Base-by-base conservation (phyloP, 2,888 invertebrate genomes). In the Drosophila macrothrix region DNA sequence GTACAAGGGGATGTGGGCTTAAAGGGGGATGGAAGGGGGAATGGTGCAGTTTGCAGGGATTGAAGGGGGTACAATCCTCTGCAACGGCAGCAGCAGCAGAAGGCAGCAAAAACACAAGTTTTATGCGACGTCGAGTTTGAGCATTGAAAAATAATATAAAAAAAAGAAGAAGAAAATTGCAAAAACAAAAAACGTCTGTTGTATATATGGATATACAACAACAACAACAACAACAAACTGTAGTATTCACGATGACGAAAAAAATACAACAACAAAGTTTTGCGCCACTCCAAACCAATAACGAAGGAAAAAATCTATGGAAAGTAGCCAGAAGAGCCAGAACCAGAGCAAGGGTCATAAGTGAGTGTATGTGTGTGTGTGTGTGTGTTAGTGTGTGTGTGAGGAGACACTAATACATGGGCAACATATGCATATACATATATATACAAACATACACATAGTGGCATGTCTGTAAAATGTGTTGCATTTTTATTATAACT, bases 401-500 rank as follows among this genome's bases (percentile, higher is more conserved):
- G 54, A 39, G 22, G 28, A 49, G 28, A 49, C 46, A 68, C 67
- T 41, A 62, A 66, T 52, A 63, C 66, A 52, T 39, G 50, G n/a
- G 25, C 22, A 59, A 66, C 46, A 64, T 67, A 68, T 67, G 67
- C 60, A 46, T 41, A 78, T 61, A 61, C 69, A 61, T 56, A 70
- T 56, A 70, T 56, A 63, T 65, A 60, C 50, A 62, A 50, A 56
- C 54, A 62, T 56, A 55, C 55, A 37, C 55, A 55, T 14, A 10
- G 71, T 74, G 74, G 78, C 78, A 83, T 85, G 83, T 90, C 83
- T 90, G 85, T 86, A 90, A 87, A 87, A 87, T 92, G 90, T 90
- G 91, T 87, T 92, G 91, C 91, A 91, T 91, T 92, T 92, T 92
- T 92, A 92, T 92, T 91, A 91, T 91, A 92, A 91, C 92, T 92